Base-by-base conservation (phyloP, 2,888 invertebrate species). In the Lycocerus yunnanus region DNA sequence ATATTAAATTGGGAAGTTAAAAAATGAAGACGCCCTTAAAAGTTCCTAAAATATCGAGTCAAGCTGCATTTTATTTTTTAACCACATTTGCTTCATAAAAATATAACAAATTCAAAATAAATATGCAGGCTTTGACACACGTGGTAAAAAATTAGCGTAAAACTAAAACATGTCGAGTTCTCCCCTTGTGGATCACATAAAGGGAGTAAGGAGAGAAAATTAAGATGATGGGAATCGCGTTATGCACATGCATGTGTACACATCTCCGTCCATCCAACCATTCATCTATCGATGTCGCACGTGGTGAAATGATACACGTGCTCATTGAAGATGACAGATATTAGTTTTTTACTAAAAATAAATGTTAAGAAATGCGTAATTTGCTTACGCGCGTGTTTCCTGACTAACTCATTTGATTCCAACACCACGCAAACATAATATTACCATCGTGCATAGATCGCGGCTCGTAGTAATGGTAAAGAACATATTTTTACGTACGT, bases 81-180 rank as follows among this genome's bases (percentile, higher is more conserved):
- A 69, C 73, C 71, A 73, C 73, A 71, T 76, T 73, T 76, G 71
- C 71, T 68, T 72, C 69, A 16, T 69, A 71, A 71, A 71, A 71
- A 63, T 63, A 73, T 71, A 67, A 77, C 76, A 77, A 77, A 77
- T 77, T 71, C 73, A 73, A 77, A 77, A 77, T 73, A 76, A 77
- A 75, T 76, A 74, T 76, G 63, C 15, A 66, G 69, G 69, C 43
- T 77, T 77, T 77, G 75, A 77, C 77, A 72, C 73, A 77, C 65
- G 58, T 76, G 73, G 75, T 68, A 69, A 77, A 75, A 77, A 77
- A 77, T 76, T 68, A 66, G 69, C 76, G 66, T 73, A 76, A 73
- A 76, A 76, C 71, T 73, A 76, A 73, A 76, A 76, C 71, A 71
- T 76, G 73, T 73, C 63, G 21, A 24, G 21, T 24, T 70, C 69